Evolutionary conservation across 2,888 invertebrate genomes (phyloP).

Genomic region (Ptycholaimellus sp.): DNA sequence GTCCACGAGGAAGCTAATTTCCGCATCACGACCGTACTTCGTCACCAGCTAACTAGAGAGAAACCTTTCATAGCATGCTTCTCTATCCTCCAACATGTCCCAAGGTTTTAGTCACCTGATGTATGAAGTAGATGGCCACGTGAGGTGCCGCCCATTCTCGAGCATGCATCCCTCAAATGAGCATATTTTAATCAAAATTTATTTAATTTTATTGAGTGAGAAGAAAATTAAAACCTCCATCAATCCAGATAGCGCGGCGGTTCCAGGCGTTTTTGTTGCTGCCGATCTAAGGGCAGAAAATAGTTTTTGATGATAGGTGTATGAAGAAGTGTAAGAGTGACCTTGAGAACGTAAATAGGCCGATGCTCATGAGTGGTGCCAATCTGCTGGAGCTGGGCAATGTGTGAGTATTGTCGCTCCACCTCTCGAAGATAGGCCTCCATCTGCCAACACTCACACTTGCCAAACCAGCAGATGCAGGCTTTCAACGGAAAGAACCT

Average conservation of each 20-base stretch:
- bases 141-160: conserved; percentile 24
- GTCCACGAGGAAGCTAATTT: conserved; percentile 15
- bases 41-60: conserved; percentile 4
- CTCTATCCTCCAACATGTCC: conserved; percentile 2
- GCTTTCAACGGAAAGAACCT: no score
- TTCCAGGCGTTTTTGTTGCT: no score
- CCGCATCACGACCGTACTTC: conserved; percentile 15
- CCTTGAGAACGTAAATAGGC: conserved; percentile 20
- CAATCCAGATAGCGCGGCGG: conserved; percentile 23
- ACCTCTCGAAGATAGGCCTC: conserved; percentile 18
- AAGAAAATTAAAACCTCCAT: no score
- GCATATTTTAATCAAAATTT: neutral
- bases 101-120: conserved; percentile 16
- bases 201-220: conserved; percentile 1
- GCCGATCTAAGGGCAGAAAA: no score
- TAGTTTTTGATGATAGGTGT: no score
- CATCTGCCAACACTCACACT: no score
- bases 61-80: neutral
- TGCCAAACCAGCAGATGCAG: no score
- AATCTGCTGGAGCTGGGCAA: conserved; percentile 18
- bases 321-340: no score
- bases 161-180: conserved; percentile 14
- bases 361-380: conserved; percentile 20
- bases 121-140: conserved; percentile 23
- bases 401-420: conserved; percentile 13